Base-by-base conservation (phyloP, 2,888 invertebrate genomes). In the Luperina testacea region DNA sequence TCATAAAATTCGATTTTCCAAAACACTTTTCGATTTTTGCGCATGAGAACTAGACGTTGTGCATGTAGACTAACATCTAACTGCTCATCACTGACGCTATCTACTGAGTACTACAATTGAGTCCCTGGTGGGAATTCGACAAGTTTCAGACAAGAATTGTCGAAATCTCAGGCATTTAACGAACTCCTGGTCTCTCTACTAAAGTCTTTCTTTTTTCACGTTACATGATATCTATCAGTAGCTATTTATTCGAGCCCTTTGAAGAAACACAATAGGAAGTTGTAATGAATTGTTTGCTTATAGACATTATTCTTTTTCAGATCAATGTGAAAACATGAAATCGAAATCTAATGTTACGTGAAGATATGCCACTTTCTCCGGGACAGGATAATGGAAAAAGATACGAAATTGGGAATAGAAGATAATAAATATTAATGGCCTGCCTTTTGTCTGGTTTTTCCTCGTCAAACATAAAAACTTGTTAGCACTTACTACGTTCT, bases 321-420 rank as follows among this genome's bases (percentile, higher is more conserved):
- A 45, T 51, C 42, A 20, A 73, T 48, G 61, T 38, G 67, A 57
- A 51, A 17, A 38, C 1, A 72, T 53, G 13, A 72, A 80, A 73
- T 68, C 73, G 67, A 80, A 63, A 74, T 17, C 38, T 27, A 20
- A 53, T 15, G 13, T 32, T 53, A 80, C 68, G 80, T 68, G 32
- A 53, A 27, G 61, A 0, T 61, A 61, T 61, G 61, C 61, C 27
- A 27, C 27, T 61, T 61, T 27, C 61, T 15, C 61, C 15, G 27
- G 2, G 61, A 57, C 57, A 57, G n/a, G 1, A 57, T 57, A 24
- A 57, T 11, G 57, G 24, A n/a, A 57, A 57, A 57, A 57, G 7
- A 57, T 57, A 24, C 32, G 9, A 24, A 24, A 57, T 20, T 24
- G 57, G 57, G 53, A 5, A 57, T 24, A 57, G 9, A 24, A 57